Conservation (phyloP, 2,113 vertebrate species). For the Petrocephalus zakoni region DNA sequence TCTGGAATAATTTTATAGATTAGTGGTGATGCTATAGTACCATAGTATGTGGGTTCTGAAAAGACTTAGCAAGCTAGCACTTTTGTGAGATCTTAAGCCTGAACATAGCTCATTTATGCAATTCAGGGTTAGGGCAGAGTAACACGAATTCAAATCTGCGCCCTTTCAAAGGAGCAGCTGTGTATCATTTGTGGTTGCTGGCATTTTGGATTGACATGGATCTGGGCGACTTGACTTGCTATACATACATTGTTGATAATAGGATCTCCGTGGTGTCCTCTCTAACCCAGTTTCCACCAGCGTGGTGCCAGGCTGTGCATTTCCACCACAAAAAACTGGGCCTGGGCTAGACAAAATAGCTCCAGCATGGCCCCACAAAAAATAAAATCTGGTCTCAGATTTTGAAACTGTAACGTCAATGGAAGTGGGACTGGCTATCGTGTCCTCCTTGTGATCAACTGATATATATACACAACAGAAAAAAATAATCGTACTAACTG, state of each 20-base stretch:
- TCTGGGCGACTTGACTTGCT: background rate
- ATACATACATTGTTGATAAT: background rate
- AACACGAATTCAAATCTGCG: background rate
- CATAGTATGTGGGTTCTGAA: background rate
- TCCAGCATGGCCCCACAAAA: too few relatives aligned
- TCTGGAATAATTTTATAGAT: background rate
- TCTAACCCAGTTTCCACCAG: background rate
- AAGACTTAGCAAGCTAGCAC: background rate
- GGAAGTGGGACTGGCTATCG: too few relatives aligned
- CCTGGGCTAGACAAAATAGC: too few relatives aligned
- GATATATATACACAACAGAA: too few relatives aligned
- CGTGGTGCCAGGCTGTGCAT: too few relatives aligned
- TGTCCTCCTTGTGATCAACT: too few relatives aligned
- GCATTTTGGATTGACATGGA: background rate
- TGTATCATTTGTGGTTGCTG: background rate
- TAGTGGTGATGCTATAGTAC: background rate
- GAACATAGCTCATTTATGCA: too few relatives aligned
- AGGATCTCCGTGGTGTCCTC: background rate
- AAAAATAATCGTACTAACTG: too few relatives aligned
- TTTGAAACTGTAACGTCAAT: too few relatives aligned
- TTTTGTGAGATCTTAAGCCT: background rate
- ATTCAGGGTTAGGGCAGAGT: too few relatives aligned
- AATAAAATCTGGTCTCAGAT: too few relatives aligned
- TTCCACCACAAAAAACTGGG: too few relatives aligned
- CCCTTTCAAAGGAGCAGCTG: background rate